Base-by-base conservation (phyloP, 2,113 vertebrate species). In the Neolamprologus cancellatus region DNA sequence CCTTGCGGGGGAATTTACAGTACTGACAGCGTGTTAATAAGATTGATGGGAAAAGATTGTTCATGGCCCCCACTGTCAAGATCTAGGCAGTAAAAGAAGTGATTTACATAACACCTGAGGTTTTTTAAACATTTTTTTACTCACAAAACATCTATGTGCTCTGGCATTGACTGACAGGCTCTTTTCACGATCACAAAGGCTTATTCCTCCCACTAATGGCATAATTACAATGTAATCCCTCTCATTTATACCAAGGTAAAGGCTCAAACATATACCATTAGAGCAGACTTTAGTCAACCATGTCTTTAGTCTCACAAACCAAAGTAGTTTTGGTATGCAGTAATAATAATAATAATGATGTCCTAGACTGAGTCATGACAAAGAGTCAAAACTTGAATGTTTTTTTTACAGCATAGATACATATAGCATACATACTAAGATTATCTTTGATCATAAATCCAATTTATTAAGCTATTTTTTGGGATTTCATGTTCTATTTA, bases 261-360 rank as follows among this genome's bases (percentile, higher is more conserved):
- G 69, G 88, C 85, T 95, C 92, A 93, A 87, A 91, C 83, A 88
- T 81, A 81, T n/a, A 82, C 81, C 81, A 90, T 93, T 88, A 92
- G 87, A 88, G 76, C 79, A 87, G 78, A 91, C 55, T 80, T 59
- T 41, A 83, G n/a, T 78, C 66, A 90, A 32, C 25, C 84, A 82
- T 66, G 83, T 81, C 85, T 89, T 92, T 74, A 69, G 79, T 48
- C 64, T 84, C 54, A 59, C 78, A 85, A 91, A 87, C 79, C 46
- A 55, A 59, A 44, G 52, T 76, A 78, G 71, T 48, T 88, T 59
- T 79, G 39, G 71, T 83, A 64, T 59, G 32, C 39, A 23, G 30
- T 54, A 76, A 55, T 90, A 92, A 87, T 87, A 87, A 89, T 79
- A 17, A 18, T 32, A 1, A 61, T 2, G 66, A 71, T 46, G 74